Evolutionary conservation across 1,140 invertebrate genomes (phyloP).

Genomic region (Ceratosolen solmsi): DNA sequence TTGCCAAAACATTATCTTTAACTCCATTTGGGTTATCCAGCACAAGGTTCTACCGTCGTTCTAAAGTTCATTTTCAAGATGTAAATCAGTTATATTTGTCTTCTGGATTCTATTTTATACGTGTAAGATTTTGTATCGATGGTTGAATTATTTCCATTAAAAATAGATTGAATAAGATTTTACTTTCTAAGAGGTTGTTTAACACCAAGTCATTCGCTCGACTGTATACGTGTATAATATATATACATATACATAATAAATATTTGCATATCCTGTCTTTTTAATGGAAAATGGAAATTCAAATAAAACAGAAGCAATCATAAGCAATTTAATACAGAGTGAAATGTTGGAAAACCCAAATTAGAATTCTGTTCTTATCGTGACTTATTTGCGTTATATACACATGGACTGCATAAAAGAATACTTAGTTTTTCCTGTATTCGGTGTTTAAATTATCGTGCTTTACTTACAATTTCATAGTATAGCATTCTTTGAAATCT

Average conservation of each 20-base stretch:
- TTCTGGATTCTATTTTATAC: not conserved
- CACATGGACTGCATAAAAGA: constrained; percentile 10
- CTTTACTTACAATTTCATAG: constrained; percentile 18
- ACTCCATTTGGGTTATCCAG: constrained; percentile 40
- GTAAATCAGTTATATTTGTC: too few species aligned
- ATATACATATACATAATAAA: not conserved
- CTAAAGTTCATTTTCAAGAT: not conserved
- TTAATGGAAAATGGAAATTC: not conserved
- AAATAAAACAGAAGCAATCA: not conserved
- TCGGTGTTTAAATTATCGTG: constrained; percentile 23
- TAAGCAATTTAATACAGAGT: not conserved
- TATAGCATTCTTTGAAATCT: constrained; percentile 20
- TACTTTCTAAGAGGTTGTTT: not conserved
- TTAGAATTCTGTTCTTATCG: constrained; percentile 20
- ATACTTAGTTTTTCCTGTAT: constrained; percentile 17
- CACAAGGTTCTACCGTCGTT: not conserved
- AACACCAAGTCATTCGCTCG: not conserved
- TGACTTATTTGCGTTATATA: constrained; percentile 11
- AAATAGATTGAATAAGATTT: not conserved
- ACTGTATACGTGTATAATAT: not conserved
- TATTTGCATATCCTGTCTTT: not conserved
- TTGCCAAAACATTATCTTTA: constrained; percentile 62
- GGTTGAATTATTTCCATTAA: not conserved
- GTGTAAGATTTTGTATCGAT: not conserved
- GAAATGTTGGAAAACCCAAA: constrained; percentile 39